Percentiles rank a stretch among this genome's conserved stretches.
Evolutionary conservation across 2,888 invertebrate genomes (phyloP).

Genomic region (Timema cristinae): DNA sequence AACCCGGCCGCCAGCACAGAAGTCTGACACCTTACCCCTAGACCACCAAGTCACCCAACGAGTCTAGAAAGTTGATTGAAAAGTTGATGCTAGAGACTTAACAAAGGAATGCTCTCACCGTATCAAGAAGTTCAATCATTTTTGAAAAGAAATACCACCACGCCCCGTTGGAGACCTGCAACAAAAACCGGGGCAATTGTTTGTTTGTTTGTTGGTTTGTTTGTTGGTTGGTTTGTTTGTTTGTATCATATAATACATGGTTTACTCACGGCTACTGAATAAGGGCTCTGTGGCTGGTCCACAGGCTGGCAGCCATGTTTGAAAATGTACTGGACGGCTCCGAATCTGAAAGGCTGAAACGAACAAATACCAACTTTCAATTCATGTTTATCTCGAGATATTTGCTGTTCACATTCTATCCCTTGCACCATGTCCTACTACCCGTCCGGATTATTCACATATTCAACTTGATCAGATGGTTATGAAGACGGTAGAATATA

Average conservation of each 20-base stretch:
- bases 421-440: too few relatives aligned
- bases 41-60: too few relatives aligned
- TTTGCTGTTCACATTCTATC: not conserved
- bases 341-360: slow-evolving; percentile 50
- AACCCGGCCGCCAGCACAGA: too few relatives aligned
- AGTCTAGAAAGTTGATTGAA: too few relatives aligned
- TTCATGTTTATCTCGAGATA: not conserved
- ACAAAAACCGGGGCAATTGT: not conserved
- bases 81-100: too few relatives aligned
- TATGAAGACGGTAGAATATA: too few relatives aligned
- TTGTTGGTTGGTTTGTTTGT: too few relatives aligned
- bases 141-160: slow-evolving; percentile 81
- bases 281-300: slow-evolving; percentile 46
- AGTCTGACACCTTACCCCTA: too few relatives aligned
- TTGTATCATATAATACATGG: not conserved
- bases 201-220: too few relatives aligned
- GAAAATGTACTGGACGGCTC: slow-evolving; percentile 47
- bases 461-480: too few relatives aligned
- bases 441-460: too few relatives aligned
- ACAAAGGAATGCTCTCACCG: slow-evolving; percentile 42
- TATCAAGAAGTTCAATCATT: slow-evolving; percentile 71
- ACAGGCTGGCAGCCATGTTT: slow-evolving; percentile 38
- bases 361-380: not conserved
- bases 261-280: slow-evolving; percentile 56
- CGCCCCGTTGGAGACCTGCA: slow-evolving; percentile 42